Base-by-base conservation (phyloP, 2,888 invertebrate genomes). In the Heliconius ethilla region DNA sequence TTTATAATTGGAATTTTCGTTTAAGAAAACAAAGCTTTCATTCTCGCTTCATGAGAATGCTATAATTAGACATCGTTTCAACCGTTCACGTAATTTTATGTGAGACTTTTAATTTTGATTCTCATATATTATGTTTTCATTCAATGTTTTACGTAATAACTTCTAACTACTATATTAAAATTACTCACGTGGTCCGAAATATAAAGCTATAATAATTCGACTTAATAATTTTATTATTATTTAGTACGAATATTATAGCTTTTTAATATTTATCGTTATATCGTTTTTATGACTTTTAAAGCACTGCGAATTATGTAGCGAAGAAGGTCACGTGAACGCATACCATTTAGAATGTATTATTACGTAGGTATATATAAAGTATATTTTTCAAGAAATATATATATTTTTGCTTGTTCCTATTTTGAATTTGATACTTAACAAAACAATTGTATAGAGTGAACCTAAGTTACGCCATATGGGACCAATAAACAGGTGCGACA, bases 401-500 rank as follows among this genome's bases (percentile, higher is more conserved):
- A 29, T 65, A 29, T 66, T 1, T 66, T 25, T 29, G n/a, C 11
- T 62, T 59, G 6, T 59, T 29, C 27, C 7, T 13, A 13, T 70
- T 70, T 55, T 62, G 1, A 25, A 51, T 10, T 51, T 22, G 51
- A 22, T 51, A 51, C 45, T 62, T 62, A 70, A 9, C 25, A 11
- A 62, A 62, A 73, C 55, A 70, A 55, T 29, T 51, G 45, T 70
- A 13, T 86, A 87, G 81, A 89, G 90, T 27, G 27, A 67, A 59
- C 27, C 40, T 27, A 75, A 87, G 89, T 91, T 90, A 90, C 91
- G 90, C 89, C 93, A 93, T 91, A 87, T 92, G 92, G 87, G 87
- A 86, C 86, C 88, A 89, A 89, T 87, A 87, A 84, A 89, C 93
- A 93, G 93, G 92, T 92, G 93, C 88, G 84, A 86, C 85, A 83